Conservation (phyloP, 2,888 invertebrate genomes). For the Drosophila diplacantha region DNA sequence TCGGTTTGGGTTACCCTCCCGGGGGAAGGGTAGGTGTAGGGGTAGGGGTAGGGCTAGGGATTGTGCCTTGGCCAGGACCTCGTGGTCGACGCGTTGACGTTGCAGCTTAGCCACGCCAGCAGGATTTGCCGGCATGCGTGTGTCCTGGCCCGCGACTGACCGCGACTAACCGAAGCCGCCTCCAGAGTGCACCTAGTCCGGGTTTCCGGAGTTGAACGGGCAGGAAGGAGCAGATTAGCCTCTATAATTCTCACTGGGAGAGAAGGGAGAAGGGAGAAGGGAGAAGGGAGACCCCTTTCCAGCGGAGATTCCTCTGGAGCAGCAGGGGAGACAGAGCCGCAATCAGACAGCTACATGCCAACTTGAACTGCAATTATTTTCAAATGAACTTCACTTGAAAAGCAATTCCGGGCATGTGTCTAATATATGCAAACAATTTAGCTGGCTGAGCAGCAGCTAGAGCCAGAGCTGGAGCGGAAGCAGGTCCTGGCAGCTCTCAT, state of each 20-base stretch:
- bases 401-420: slow-evolving; percentile 64
- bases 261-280: background rate
- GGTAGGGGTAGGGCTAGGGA: too few relatives aligned
- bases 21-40: too few relatives aligned
- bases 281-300: background rate
- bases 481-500: slow-evolving; percentile 6
- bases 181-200: background rate
- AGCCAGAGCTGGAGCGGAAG: slow-evolving; percentile 6
- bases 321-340: background rate
- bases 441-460: slow-evolving; percentile 26
- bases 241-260: background rate
- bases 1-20: background rate
- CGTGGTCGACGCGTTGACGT: slow-evolving; percentile 56
- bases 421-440: slow-evolving; percentile 69
- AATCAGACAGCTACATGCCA: slow-evolving; percentile 30
- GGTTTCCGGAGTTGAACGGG: slow-evolving; percentile 18
- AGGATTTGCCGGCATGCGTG: slow-evolving; percentile 41
- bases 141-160: slow-evolving; percentile 7
- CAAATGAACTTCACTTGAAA: slow-evolving; percentile 61
- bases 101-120: slow-evolving; percentile 54
- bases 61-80: slow-evolving; percentile 1
- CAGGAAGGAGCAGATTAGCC: slow-evolving; percentile 1
- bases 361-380: slow-evolving; percentile 60
- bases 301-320: background rate
- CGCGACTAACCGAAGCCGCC: background rate